phyloP scores from a whole-genome alignment of 2,888 invertebrate genomes.

The Stenodera caucasica region DNA sequence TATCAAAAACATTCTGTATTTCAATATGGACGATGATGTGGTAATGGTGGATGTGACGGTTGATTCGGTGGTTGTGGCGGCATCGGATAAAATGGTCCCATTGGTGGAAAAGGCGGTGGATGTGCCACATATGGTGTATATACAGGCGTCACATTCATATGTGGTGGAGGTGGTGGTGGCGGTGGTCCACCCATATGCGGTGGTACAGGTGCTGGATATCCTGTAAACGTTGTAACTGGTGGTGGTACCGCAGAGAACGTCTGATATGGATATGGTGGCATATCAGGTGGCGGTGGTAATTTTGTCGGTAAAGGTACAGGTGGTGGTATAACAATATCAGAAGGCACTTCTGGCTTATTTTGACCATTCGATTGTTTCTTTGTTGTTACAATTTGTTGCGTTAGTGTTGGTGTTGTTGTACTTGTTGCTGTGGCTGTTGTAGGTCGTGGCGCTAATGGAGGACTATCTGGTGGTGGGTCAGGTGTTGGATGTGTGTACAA shows the following conservation, averaged over 20 bases:
- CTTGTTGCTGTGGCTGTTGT: not conserved
- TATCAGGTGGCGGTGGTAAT: constrained; percentile 43
- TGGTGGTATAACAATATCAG: constrained; percentile 26
- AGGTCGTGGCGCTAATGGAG: constrained; percentile 60
- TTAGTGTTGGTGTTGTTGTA: not conserved
- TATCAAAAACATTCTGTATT: not conserved
- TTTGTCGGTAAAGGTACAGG: not conserved
- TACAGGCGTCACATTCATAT: constrained; percentile 46
- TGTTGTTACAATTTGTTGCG: not conserved
- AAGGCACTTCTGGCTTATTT: constrained; percentile 52
- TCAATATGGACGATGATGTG: constrained; percentile 52
- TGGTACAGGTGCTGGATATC: constrained; percentile 34
- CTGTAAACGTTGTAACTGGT: constrained; percentile 37
- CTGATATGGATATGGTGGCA: constrained; percentile 50
- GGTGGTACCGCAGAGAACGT: constrained; percentile 47
- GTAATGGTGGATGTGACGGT: constrained; percentile 29
- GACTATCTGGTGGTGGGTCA: constrained; percentile 65
- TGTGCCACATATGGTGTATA: constrained; percentile 48
- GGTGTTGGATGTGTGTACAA: constrained; percentile 72
- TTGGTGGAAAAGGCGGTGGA: constrained; percentile 52
- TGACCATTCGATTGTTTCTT: constrained; percentile 52
- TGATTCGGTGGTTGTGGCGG: constrained; percentile 45
- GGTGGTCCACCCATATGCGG: constrained; percentile 50
- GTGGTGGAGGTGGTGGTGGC: constrained; percentile 57
- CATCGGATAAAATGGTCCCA: constrained; percentile 53